A percentile compares a stretch with the other conserved stretches of the same genome.
These are phyloP conservation scores for Acipenser oxyrinchus DNA, from an alignment of 2,797 vertebrate genomes.

Conservation along the genomic window DNA sequence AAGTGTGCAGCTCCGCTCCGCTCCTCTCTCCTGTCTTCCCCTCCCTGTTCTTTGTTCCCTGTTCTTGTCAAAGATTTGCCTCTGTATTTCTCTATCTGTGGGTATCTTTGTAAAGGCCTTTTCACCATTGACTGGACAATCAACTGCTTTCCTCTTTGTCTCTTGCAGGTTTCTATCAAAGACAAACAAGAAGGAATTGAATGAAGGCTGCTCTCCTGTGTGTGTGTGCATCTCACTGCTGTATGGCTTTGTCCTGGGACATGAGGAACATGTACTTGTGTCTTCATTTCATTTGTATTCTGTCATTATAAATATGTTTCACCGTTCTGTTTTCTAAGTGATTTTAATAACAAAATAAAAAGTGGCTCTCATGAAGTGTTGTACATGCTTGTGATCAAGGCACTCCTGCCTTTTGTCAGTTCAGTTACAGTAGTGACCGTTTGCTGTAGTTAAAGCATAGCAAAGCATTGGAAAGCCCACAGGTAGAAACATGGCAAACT, in stretches of 20 bases:
- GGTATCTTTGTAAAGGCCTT: no score
- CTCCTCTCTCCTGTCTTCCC: no score
- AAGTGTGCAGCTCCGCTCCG: no score
- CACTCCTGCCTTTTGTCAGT: no score
- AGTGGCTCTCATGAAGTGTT: no score
- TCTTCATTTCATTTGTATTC: not conserved
- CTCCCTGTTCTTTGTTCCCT: no score
- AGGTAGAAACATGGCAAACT: not conserved
- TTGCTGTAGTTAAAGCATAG: not conserved
- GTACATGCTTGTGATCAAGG: no score
- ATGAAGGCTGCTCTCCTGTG: conserved; percentile 18
- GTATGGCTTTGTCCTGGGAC: not conserved
- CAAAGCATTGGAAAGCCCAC: not conserved
- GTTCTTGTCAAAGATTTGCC: no score
- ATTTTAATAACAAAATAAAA: not conserved
- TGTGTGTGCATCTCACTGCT: not conserved
- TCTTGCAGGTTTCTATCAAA: conserved; percentile 37
- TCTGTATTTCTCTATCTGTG: no score
- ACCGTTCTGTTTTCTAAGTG: conserved; percentile 9
- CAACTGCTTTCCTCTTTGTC: no score
- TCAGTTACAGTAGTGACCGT: not conserved
- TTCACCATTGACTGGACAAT: no score
- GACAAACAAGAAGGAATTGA: conserved; percentile 44
- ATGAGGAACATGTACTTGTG: not conserved
- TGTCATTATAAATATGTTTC: conserved; percentile 3